Evolutionary conservation across 2,888 invertebrate species (phyloP).

Genomic region (Epinotia nisella): DNA sequence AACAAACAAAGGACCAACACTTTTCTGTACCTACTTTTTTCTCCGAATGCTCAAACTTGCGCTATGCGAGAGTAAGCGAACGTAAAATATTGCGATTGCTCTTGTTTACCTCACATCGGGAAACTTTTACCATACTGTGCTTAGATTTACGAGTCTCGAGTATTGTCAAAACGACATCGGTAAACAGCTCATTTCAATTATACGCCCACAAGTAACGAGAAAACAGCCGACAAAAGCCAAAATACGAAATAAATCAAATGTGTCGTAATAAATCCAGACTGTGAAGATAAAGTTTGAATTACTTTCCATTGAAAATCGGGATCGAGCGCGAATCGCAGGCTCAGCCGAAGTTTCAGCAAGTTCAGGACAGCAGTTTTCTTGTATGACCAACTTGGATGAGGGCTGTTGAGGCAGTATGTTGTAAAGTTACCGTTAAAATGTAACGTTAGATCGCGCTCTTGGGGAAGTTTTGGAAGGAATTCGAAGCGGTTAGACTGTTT

Average conservation of each 20-base stretch:
- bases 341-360: slow-evolving; percentile 38
- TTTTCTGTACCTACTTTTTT: slow-evolving; percentile 38
- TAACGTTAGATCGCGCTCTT: slow-evolving; percentile 18
- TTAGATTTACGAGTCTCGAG: slow-evolving; percentile 25
- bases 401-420: slow-evolving; percentile 41
- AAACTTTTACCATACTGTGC: slow-evolving; percentile 44
- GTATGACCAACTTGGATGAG: slow-evolving; percentile 37
- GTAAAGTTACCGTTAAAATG: slow-evolving; percentile 14
- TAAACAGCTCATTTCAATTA: slow-evolving; percentile 44
- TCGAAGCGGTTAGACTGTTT: slow-evolving; percentile 1
- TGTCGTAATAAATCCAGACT: slow-evolving; percentile 47
- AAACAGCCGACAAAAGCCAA: slow-evolving; percentile 24
- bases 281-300: slow-evolving; percentile 48
- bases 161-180: slow-evolving; percentile 33
- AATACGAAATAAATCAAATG: slow-evolving; percentile 46
- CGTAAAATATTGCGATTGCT: slow-evolving; percentile 42
- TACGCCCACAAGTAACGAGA: slow-evolving; percentile 37
- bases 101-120: slow-evolving; percentile 42
- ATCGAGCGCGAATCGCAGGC: slow-evolving; percentile 37
- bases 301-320: slow-evolving; percentile 49
- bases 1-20: slow-evolving; percentile 37
- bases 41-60: slow-evolving; percentile 34
- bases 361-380: slow-evolving; percentile 46
- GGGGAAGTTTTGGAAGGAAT: slow-evolving; percentile 8
- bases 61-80: slow-evolving; percentile 30